Evolutionary conservation across 2,113 vertebrate species (phyloP), one percentile per base, ranked within the genome.

Genomic region (Orientallactaga bullata): DNA sequence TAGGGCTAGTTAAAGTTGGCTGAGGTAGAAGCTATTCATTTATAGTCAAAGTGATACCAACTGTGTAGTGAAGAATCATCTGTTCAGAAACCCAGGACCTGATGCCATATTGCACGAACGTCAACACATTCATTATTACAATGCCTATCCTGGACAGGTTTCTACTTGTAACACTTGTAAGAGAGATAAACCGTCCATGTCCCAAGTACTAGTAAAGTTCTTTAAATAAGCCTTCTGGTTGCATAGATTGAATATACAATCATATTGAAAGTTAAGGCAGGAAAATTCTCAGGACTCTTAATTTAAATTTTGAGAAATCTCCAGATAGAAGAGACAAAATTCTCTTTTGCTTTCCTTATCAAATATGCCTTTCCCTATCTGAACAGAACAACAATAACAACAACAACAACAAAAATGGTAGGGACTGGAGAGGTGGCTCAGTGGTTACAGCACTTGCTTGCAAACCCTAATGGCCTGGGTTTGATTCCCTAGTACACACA

Each of bases 51-150:
- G 23, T 83, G n/a, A 83, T 35, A 66, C 26, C 28, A 39, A 7
- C 4, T 39, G 37, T 15, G 20, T 28, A 71, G 37, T 77, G 91
- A 47, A 39, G n/a, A 79, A 80, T 66, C 8, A 79, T 72, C 79
- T 85, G 24, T 66, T 82, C 92, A 85, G 65, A 85, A 90, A 35
- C 24, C 58, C 15, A 51, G 74, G 26, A 85, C 60, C 8, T 85
- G 81, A 88, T 73, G 32, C 16, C 35, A 72, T 51, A 90, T 13
- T n/a, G 51, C 13, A 88, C 16, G 39, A 55, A 73, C 78, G 69
- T 69, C 69, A 91, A 74, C 5, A 80, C 13, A 18, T 72, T 61
- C 39, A 66, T 73, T 77, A 91, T 63, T 72, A 42, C 42, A 8
- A 78, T 39, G 15, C 68, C n/a, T 78, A n/a, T 42, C 51, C 4